Base-by-base conservation (phyloP, 2,888 invertebrate genomes). In the Diarsia mendica region DNA sequence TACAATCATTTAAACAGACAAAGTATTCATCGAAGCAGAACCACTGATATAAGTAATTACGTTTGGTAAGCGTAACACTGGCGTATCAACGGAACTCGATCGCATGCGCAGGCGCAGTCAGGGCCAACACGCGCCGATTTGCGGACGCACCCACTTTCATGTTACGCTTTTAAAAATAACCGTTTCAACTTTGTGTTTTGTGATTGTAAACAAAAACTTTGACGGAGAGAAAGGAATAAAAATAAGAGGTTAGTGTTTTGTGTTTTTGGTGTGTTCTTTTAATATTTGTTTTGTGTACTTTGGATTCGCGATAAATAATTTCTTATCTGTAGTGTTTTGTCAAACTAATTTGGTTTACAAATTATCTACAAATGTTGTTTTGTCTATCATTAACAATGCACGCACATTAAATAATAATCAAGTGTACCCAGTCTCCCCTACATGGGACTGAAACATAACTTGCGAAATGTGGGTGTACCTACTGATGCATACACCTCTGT, bases 81-180 rank as follows among this genome's bases (percentile, higher is more conserved):
- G 64, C 60, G 11, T 72, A 76, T 76, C 78, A 79, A 81, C 69
- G 51, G 60, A 76, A 75, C 77, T 73, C 44, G 67, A 78, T 51
- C 63, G 60, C 67, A 58, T 72, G 82, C 77, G 85, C 86, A 76
- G 79, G 82, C 84, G 85, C 88, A 92, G 92, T 92, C 86, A 87
- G 81, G 88, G 88, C 85, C 91, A 89, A 88, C 75, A 81, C 61
- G 55, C 77, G 88, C 67, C 72, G 66, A 77, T 75, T 78, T 66
- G 67, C 67, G 85, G 88, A 81, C 75, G 88, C 70, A 53, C 18
- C 64, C 18, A 28, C 39, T 67, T 48, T n/a, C 33, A 48, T n/a
- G 51, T 44, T 58, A n/a, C 0, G 11, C n/a, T 8, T 55, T 53
- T 18, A 6, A 23, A 55, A 65, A 66, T 49, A 69, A 66, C 33